These are phyloP conservation scores for Pecten maximus DNA, from an alignment of 2,888 invertebrate genomes.

Conservation along the genomic window DNA sequence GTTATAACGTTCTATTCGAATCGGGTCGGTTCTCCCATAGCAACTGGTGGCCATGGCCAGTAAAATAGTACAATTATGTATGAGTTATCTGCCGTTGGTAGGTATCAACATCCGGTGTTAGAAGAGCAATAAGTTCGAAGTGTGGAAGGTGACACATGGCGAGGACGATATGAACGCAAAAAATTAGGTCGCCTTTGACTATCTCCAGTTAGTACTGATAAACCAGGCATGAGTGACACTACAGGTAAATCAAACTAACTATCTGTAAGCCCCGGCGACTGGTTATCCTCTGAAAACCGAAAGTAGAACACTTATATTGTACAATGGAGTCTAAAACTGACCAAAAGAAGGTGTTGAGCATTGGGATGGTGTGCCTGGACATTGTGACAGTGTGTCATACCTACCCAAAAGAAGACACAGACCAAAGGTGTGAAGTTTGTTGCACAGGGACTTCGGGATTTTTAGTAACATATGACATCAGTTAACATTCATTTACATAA, in stretches of 20 bases:
- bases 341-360: slow-evolving; percentile 83
- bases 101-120: neutral
- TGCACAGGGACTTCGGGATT: too few relatives aligned
- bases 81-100: neutral
- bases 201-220: neutral
- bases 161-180: neutral
- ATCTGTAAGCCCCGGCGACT: neutral
- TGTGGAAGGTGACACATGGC: neutral
- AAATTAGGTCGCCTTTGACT: neutral
- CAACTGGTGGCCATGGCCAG: too few relatives aligned
- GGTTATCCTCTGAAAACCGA: neutral
- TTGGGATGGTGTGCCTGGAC: slow-evolving; percentile 87
- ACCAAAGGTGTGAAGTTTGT: slow-evolving; percentile 84
- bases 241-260: neutral
- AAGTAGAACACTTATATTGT: neutral
- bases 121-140: neutral
- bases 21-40: too few relatives aligned
- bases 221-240: neutral
- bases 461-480: too few relatives aligned
- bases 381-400: slow-evolving; percentile 85
- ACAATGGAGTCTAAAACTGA: neutral
- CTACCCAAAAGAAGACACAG: slow-evolving; percentile 87
- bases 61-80: too few relatives aligned
- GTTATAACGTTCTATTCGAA: too few relatives aligned
- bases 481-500: too few relatives aligned